These are phyloP conservation scores for Pseudoips prasinana DNA, from an alignment of 2,888 invertebrate species.

Conservation along the genomic window DNA sequence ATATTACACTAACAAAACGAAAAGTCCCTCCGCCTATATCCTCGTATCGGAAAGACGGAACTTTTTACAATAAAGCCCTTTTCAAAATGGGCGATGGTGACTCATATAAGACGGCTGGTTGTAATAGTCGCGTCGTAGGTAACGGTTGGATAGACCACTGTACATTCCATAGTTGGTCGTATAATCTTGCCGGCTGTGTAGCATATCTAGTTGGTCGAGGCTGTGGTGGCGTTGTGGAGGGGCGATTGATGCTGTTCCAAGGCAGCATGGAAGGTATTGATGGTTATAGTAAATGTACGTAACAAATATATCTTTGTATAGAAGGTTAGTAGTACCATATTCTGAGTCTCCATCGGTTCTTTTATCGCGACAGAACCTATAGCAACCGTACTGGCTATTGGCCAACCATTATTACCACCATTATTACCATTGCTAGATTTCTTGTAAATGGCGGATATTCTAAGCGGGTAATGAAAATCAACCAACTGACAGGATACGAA, in stretches of 20 bases:
- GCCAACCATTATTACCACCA: too few species aligned
- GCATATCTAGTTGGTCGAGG: slow-evolving; percentile 74
- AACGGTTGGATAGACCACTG: slow-evolving; percentile 46
- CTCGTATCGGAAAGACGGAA: slow-evolving; percentile 71
- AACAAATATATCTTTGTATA: not conserved
- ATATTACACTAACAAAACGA: slow-evolving; percentile 49
- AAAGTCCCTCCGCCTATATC: slow-evolving; percentile 68
- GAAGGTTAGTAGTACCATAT: too few species aligned
- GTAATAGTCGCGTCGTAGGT: slow-evolving; percentile 64
- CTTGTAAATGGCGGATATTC: too few species aligned
- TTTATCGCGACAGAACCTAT: too few species aligned
- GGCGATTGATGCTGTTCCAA: slow-evolving; percentile 43
- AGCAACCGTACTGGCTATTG: too few species aligned
- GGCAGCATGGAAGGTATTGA: slow-evolving; percentile 62
- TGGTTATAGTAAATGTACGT: slow-evolving; percentile 4
- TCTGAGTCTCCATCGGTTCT: too few species aligned
- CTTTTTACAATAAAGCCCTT: slow-evolving; percentile 76
- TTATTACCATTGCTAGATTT: too few species aligned
- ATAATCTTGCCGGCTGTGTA: slow-evolving; percentile 66
- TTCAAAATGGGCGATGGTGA: slow-evolving; percentile 78
- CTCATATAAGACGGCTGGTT: slow-evolving; percentile 64
- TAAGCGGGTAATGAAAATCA: too few species aligned
- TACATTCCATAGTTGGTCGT: slow-evolving; percentile 58
- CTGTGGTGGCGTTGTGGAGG: slow-evolving; percentile 74
- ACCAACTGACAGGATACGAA: too few species aligned